Base-by-base conservation (phyloP, 2,888 invertebrate genomes). In the Monoplex corrugatus region DNA sequence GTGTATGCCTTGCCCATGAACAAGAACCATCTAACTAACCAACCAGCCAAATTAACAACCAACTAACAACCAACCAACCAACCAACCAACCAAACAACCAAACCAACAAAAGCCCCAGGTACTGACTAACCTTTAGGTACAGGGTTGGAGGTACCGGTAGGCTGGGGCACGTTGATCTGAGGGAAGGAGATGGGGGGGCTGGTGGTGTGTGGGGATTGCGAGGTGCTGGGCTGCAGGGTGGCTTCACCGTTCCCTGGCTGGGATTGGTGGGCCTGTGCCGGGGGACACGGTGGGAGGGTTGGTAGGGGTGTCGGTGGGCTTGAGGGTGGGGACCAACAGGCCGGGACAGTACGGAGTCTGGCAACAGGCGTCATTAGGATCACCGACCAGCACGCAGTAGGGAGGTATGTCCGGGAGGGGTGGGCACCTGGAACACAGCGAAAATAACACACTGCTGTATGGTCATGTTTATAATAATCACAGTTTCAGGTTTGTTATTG, bases 341-440 rank as follows among this genome's bases (percentile, higher is more conserved):
- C 88, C 84, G 35, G 88, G 85, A 43, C 88, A 94, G 90, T 92
- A 93, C 35, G 93, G 93, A 23, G 91, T 91, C 87, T 92, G 90
- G 87, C 94, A 94, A 89, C 94, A 94, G 50, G 91, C 92, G 87
- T 94, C 92, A 35, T 91, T 91, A 1, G 91, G 92, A 68, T 93
- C 92, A 50, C 91, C 90, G 19, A 93, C 87, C 86, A 94, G 90
- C 23, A 91, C 88, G 87, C 94, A 94, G 82, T 86, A 83, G 16
- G 93, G 92, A 35, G 89, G 91, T 19, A 89, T 72, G 85, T 44
- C 91, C 38, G 92, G 78, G 63, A 92, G 94, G 38, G 90, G 89
- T 35, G 93, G 88, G 89, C 94, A 94, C 89, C 94, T 94, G 90
- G n/a, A 32, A 78, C 23, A 38, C 13, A 38, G 75, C 1, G 38